These are phyloP conservation scores for Pemphigus obesinymphae DNA, from an alignment of 1,140 invertebrate genomes.

Conservation along the genomic window DNA sequence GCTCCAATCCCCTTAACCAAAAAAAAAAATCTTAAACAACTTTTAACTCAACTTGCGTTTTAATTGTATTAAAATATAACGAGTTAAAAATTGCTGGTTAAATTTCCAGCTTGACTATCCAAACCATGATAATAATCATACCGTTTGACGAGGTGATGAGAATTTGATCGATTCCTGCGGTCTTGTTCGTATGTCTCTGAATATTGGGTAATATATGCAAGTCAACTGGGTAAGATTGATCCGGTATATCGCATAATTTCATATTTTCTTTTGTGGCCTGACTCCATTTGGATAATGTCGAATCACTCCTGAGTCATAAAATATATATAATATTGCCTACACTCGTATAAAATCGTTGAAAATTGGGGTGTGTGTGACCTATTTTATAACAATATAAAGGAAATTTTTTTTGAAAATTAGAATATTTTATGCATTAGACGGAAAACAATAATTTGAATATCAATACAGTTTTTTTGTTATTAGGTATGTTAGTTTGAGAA, in stretches of 20 bases:
- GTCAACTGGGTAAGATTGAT: constrained; percentile 80
- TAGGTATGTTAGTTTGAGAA: too few relatives aligned
- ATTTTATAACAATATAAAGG: too few relatives aligned
- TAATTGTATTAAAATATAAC: too few relatives aligned
- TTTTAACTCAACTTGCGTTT: too few relatives aligned
- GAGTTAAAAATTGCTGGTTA: not conserved
- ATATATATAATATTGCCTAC: not conserved
- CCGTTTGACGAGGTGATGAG: constrained; percentile 88
- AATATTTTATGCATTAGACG: too few relatives aligned
- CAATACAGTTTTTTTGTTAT: too few relatives aligned
- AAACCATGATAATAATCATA: constrained; percentile 52
- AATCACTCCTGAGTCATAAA: constrained; percentile 72
- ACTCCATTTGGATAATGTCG: constrained; percentile 83
- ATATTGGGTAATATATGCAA: constrained; percentile 75
- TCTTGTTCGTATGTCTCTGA: constrained; percentile 56
- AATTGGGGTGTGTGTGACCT: too few relatives aligned
- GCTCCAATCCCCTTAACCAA: too few relatives aligned
- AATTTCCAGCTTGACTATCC: not conserved
- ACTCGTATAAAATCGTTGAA: too few relatives aligned
- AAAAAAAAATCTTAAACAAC: too few relatives aligned
- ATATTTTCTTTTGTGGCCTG: constrained; percentile 70
- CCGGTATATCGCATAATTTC: constrained; percentile 69
- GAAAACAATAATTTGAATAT: too few relatives aligned
- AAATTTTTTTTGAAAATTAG: too few relatives aligned
- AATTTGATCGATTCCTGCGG: constrained; percentile 76